These are phyloP conservation scores for Mesoligia furuncula DNA, from an alignment of 2,888 invertebrate species.

Conservation along the genomic window DNA sequence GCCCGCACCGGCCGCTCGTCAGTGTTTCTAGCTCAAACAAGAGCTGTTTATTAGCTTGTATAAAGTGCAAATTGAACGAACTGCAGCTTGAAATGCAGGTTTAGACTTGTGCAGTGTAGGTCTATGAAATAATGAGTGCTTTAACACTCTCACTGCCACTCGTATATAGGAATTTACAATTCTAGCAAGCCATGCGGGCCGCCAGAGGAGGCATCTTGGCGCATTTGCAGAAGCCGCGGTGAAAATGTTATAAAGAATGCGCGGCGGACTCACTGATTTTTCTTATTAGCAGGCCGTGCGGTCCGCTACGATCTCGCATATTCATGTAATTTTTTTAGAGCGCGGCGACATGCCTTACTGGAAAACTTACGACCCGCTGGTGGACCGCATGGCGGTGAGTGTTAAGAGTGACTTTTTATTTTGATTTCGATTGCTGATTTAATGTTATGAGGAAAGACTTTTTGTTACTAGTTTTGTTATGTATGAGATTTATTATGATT, in stretches of 20 bases:
- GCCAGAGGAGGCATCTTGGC: too few relatives aligned
- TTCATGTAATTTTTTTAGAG: too few relatives aligned
- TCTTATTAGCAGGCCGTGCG: too few relatives aligned
- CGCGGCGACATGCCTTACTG: too few relatives aligned
- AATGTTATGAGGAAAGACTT: neutral
- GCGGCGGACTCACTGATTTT: too few relatives aligned
- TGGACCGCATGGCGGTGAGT: too few relatives aligned
- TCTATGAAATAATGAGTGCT: constrained; percentile 17
- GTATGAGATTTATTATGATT: neutral
- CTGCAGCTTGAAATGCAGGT: neutral
- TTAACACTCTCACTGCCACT: neutral
- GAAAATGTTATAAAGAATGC: too few relatives aligned
- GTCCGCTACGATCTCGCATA: too few relatives aligned
- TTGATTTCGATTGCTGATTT: neutral
- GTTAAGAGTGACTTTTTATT: neutral
- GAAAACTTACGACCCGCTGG: too few relatives aligned
- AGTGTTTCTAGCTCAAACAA: neutral
- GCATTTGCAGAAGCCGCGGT: too few relatives aligned
- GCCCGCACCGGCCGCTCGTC: constrained; percentile 19
- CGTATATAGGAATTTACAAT: too few relatives aligned
- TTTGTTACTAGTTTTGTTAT: neutral
- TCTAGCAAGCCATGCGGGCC: too few relatives aligned
- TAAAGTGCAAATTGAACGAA: neutral
- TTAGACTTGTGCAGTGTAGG: neutral
- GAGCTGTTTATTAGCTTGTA: constrained; percentile 29